phyloP scores from a whole-genome alignment of 2,888 invertebrate genomes.

The Tipula confusa region DNA sequence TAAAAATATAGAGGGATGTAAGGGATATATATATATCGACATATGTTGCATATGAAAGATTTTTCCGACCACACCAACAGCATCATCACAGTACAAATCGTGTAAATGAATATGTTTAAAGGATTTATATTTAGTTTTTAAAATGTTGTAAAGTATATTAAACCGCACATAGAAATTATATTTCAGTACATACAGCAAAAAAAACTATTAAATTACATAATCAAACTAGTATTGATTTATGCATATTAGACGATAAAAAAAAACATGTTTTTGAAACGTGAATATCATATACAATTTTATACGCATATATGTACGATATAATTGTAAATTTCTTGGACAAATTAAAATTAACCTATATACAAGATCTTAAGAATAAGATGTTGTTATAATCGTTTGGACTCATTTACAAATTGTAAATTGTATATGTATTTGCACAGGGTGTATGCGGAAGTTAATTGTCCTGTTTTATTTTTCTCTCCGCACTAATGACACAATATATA shows the following conservation, averaged over 20 bases:
- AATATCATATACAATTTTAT: neutral
- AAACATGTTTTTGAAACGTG: neutral
- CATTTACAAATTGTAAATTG: neutral
- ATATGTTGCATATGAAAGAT: neutral
- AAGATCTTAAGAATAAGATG: too few species aligned
- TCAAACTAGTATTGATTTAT: neutral
- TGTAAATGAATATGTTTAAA: neutral
- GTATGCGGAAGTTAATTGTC: neutral
- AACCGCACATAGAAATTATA: neutral
- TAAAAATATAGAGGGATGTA: neutral
- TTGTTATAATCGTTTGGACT: neutral
- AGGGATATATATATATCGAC: neutral
- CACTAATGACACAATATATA: neutral
- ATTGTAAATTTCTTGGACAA: neutral
- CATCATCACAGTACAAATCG: neutral
- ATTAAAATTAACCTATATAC: neutral
- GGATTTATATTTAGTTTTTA: neutral
- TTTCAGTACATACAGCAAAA: neutral
- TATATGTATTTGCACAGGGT: neutral
- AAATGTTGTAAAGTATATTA: neutral
- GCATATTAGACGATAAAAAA: neutral
- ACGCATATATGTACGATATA: neutral
- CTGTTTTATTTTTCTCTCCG: neutral
- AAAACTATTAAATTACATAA: slow-evolving; percentile 25
- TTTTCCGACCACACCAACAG: neutral